Percentiles rank a stretch among this genome's conserved stretches.
phyloP scores from a whole-genome alignment of 1,140 invertebrate genomes.

The Telenomus remus region DNA sequence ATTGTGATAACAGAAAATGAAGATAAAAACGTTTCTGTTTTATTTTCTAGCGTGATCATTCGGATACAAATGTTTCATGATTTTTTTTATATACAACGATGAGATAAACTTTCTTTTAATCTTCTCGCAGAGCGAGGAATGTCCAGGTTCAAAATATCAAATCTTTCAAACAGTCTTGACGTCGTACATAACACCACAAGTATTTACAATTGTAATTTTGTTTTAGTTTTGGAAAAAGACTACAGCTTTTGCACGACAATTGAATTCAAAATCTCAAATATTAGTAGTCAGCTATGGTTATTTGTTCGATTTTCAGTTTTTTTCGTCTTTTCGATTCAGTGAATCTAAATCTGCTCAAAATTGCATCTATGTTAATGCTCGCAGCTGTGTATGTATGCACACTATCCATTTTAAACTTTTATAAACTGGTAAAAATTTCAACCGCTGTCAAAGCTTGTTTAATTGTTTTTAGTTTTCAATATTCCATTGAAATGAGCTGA shows the following conservation, averaged over 20 bases:
- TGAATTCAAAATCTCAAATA: slow-evolving; percentile 1
- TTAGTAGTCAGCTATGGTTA: slow-evolving; percentile 1
- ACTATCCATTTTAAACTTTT: slow-evolving; percentile 2
- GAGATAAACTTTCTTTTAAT: slow-evolving; percentile 23
- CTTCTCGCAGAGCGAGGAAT: slow-evolving; percentile 3
- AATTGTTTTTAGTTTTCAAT: too few relatives aligned
- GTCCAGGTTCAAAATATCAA: slow-evolving; percentile 21
- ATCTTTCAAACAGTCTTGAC: slow-evolving; percentile 32
- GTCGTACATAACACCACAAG: neutral
- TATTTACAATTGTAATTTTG: slow-evolving; percentile 32
- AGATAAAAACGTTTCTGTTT: slow-evolving; percentile 11
- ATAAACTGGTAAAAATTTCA: slow-evolving; percentile 17
- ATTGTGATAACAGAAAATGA: slow-evolving; percentile 9
- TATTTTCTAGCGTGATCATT: neutral
- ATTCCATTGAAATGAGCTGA: too few relatives aligned
- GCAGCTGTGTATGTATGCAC: slow-evolving; percentile 1
- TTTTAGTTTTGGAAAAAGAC: slow-evolving; percentile 29
- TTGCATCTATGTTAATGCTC: slow-evolving; percentile 5
- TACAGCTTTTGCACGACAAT: slow-evolving; percentile 17
- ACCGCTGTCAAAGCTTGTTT: too few relatives aligned
- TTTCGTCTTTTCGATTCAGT: too few relatives aligned
- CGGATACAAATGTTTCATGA: slow-evolving; percentile 3
- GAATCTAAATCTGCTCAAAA: neutral
- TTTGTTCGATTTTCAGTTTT: too few relatives aligned
- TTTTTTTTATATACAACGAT: slow-evolving; percentile 28